These are phyloP conservation scores for Naso thynnoides DNA, from an alignment of 2,797 vertebrate species.

Conservation along the genomic window DNA sequence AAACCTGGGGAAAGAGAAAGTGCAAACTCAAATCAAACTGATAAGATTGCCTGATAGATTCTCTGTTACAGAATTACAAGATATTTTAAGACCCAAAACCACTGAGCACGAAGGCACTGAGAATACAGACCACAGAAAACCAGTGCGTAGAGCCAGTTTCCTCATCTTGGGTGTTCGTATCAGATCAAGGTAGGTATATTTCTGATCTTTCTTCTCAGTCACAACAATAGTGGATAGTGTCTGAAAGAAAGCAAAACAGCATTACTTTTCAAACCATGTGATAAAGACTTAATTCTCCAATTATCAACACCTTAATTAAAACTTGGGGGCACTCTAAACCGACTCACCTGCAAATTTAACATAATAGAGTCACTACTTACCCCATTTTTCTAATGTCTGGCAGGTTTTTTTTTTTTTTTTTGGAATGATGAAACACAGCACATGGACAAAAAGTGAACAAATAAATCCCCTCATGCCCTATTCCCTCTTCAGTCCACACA, in stretches of 20 bases:
- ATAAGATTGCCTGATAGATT: background rate
- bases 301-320: no score
- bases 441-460: no score
- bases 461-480: no score
- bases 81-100: background rate
- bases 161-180: slow-evolving; percentile 88
- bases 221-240: slow-evolving; percentile 78
- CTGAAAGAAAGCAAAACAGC: slow-evolving; percentile 70
- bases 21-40: background rate
- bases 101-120: background rate
- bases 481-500: no score
- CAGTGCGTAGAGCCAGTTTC: slow-evolving; percentile 85
- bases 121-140: slow-evolving; percentile 86
- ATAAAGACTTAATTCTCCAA: no score
- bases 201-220: slow-evolving; percentile 57
- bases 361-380: no score
- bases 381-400: no score
- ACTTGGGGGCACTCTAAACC: no score
- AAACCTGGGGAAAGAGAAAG: slow-evolving; percentile 82
- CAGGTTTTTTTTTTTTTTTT: no score
- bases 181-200: slow-evolving; percentile 88
- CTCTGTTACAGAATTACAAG: background rate
- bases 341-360: no score
- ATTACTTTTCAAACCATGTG: background rate
- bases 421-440: no score